phyloP scores from a whole-genome alignment of 2,113 vertebrate genomes.

The Alexandromys fortis region DNA sequence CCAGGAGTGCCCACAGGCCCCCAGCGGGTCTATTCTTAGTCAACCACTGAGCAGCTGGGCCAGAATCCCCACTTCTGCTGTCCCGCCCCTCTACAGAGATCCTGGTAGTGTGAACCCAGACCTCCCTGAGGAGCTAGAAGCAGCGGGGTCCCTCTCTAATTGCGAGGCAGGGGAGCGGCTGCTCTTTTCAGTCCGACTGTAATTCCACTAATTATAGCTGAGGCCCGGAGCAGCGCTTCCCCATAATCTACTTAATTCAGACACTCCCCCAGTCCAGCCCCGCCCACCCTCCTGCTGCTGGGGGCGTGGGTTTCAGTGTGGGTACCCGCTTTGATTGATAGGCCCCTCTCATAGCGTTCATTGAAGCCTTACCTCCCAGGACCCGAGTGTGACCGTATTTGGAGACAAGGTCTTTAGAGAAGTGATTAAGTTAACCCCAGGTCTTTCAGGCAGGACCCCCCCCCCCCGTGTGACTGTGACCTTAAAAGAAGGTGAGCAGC shows the following conservation, averaged over 20 bases:
- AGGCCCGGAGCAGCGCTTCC: neutral
- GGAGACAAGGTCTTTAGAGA: neutral
- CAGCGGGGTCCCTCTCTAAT: accelerated
- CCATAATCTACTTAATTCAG: constrained; percentile 39
- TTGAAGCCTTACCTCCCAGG: neutral
- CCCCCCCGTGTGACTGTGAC: neutral
- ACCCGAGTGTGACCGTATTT: neutral
- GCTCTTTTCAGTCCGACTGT: constrained; percentile 31
- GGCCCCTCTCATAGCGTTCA: accelerated
- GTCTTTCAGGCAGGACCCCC: neutral
- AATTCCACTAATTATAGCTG: constrained; percentile 67
- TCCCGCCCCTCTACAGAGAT: no score
- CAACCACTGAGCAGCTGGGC: neutral
- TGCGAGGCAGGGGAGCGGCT: neutral
- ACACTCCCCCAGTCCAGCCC: neutral
- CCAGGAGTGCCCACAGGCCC: neutral
- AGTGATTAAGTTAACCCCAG: neutral
- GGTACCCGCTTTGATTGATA: neutral
- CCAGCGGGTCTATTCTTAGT: neutral
- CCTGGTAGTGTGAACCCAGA: neutral
- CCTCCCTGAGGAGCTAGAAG: accelerated
- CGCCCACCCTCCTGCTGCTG: neutral
- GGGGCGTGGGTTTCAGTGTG: neutral
- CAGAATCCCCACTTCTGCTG: neutral
- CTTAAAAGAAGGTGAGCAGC: neutral